Percentiles rank a stretch among this genome's conserved stretches.
Evolutionary conservation across 2,113 vertebrate genomes (phyloP).

Genomic region (Uropsilus gracilis): DNA sequence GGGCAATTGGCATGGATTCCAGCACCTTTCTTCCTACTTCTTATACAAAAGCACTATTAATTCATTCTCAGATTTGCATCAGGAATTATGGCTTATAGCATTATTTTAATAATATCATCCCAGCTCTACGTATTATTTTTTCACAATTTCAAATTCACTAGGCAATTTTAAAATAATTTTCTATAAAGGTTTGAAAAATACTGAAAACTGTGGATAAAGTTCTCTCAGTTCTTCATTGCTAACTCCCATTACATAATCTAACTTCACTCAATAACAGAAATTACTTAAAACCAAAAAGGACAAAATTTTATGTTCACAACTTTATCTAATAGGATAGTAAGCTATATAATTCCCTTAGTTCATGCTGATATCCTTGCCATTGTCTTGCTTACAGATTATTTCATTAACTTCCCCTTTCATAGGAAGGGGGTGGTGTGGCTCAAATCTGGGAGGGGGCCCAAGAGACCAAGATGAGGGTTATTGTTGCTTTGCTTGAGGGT

Average conservation of each 20-base stretch:
- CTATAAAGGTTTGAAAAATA: neutral
- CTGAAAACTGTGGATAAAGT: neutral
- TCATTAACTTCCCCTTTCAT: neutral
- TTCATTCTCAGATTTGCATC: neutral
- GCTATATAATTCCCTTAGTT: neutral
- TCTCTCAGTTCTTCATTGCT: neutral
- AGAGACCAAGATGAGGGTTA: no score
- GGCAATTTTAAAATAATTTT: neutral
- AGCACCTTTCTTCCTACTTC: neutral
- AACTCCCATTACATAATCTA: neutral
- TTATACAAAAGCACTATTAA: neutral
- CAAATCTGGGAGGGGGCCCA: no score
- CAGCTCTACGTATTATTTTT: neutral
- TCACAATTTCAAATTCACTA: neutral
- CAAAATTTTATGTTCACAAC: neutral
- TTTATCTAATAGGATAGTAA: neutral
- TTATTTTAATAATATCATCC: neutral
- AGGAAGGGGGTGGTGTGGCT: no score
- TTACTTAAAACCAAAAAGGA: constrained; percentile 38
- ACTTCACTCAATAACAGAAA: constrained; percentile 18
- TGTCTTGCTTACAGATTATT: neutral
- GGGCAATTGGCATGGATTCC: neutral
- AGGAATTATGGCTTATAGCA: neutral
- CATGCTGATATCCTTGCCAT: neutral
- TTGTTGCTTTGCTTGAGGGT: no score